These are phyloP conservation scores for Drosophila conformis DNA, from an alignment of 2,888 invertebrate genomes.

Conservation along the genomic window DNA sequence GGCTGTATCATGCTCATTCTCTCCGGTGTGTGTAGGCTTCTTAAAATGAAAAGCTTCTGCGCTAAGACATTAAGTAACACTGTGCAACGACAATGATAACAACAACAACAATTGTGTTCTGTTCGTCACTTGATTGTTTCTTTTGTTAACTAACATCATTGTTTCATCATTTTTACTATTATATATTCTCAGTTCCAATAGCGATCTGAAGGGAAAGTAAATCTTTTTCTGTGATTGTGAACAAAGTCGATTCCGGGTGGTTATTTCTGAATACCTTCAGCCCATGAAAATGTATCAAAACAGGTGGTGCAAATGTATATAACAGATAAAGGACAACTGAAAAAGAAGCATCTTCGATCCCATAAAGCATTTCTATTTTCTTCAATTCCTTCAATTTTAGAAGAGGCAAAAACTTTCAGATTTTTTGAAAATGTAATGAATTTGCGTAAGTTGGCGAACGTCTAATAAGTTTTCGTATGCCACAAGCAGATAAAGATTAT, in stretches of 20 bases:
- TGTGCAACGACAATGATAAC: constrained; percentile 16
- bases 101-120: background rate
- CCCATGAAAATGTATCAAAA: too few relatives aligned
- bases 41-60: constrained; percentile 47
- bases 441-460: background rate
- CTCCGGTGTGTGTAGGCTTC: constrained; percentile 37
- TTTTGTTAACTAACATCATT: background rate
- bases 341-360: background rate
- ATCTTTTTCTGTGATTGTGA: background rate
- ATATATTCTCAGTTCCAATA: background rate
- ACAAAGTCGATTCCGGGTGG: background rate
- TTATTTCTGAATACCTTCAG: too few relatives aligned
- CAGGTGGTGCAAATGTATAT: too few relatives aligned
- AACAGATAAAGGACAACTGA: background rate
- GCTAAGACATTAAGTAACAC: constrained; percentile 42
- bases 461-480: too few relatives aligned
- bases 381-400: background rate
- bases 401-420: too few relatives aligned
- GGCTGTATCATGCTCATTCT: background rate
- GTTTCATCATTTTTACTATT: background rate
- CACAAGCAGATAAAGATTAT: background rate
- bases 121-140: background rate
- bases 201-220: background rate
- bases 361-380: background rate
- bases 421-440: background rate